A percentile compares a stretch with the other conserved stretches of the same genome.
Conservation (phyloP, 2,797 vertebrate species). For the Hemitrygon akajei region DNA sequence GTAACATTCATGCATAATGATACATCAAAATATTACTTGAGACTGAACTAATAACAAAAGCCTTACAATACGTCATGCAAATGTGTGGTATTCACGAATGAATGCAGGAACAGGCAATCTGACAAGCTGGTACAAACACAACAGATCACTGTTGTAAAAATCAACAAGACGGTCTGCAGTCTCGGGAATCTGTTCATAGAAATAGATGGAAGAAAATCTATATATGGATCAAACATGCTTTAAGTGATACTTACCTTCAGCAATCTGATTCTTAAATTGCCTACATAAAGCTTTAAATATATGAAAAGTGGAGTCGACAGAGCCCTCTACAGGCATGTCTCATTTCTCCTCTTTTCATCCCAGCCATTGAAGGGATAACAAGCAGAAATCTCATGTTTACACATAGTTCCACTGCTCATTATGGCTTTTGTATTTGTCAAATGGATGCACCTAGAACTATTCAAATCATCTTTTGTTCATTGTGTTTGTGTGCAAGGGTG, state of each 20-base stretch:
- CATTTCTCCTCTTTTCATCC: neutral
- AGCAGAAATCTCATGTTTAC: neutral
- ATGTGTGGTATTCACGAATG: neutral
- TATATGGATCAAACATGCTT: constrained; percentile 15
- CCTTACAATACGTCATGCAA: neutral
- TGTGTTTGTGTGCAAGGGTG: neutral
- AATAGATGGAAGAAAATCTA: constrained; percentile 19
- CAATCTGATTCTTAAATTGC: neutral
- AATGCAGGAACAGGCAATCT: neutral
- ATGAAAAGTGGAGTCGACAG: neutral
- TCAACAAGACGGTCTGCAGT: neutral
- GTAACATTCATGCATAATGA: neutral
- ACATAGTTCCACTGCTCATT: neutral
- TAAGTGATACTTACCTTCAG: neutral
- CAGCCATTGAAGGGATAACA: neutral
- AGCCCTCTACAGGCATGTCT: neutral
- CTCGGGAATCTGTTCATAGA: neutral
- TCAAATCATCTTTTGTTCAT: neutral
- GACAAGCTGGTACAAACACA: constrained; percentile 13
- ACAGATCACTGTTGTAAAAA: too few relatives aligned
- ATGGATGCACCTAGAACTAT: neutral
- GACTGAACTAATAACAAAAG: neutral
- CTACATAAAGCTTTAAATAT: neutral
- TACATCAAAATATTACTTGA: neutral
- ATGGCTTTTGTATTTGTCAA: neutral